Conservation (phyloP, 2,888 invertebrate genomes). For the Cotesia congregata region DNA sequence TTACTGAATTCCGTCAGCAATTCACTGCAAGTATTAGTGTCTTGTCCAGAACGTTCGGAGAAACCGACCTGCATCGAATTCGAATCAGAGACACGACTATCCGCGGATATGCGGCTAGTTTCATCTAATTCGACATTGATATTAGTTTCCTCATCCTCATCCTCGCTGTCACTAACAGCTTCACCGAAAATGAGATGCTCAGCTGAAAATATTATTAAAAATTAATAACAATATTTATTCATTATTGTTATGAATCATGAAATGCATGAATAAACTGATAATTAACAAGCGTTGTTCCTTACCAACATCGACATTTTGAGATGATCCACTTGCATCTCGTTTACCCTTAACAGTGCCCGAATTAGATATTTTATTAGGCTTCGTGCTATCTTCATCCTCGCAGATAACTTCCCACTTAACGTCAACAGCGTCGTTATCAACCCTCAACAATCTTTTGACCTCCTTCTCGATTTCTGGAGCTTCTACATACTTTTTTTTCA, state of each 20-base stretch:
- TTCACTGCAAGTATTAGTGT: conserved; percentile 57
- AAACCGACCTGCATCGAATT: conserved; percentile 73
- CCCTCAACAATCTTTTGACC: conserved; percentile 90
- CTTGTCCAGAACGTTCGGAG: conserved; percentile 57
- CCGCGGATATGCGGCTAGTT: conserved; percentile 80
- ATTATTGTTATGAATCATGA: background rate
- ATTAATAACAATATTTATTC: conserved; percentile 19
- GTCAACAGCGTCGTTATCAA: conserved; percentile 92
- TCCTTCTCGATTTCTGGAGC: conserved; percentile 99
- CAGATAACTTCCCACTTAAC: conserved; percentile 91
- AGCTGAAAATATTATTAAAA: conserved; percentile 66
- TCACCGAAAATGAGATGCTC: conserved; percentile 94
- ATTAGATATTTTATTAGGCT: conserved; percentile 66
- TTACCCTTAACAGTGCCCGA: conserved; percentile 66
- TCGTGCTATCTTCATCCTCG: conserved; percentile 83
- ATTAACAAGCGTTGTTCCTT: conserved; percentile 47
- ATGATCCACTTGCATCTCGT: conserved; percentile 64
- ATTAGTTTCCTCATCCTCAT: conserved; percentile 81
- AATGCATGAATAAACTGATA: conserved; percentile 3
- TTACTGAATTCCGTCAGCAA: conserved; percentile 76
- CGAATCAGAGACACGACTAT: conserved; percentile 81
- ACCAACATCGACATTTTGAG: conserved; percentile 71
- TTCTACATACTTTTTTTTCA: conserved; percentile 97
- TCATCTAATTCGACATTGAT: conserved; percentile 86
- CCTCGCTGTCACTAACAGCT: conserved; percentile 90